Conservation (phyloP, 2,888 invertebrate genomes). For the Macrosiphum euphorbiae region DNA sequence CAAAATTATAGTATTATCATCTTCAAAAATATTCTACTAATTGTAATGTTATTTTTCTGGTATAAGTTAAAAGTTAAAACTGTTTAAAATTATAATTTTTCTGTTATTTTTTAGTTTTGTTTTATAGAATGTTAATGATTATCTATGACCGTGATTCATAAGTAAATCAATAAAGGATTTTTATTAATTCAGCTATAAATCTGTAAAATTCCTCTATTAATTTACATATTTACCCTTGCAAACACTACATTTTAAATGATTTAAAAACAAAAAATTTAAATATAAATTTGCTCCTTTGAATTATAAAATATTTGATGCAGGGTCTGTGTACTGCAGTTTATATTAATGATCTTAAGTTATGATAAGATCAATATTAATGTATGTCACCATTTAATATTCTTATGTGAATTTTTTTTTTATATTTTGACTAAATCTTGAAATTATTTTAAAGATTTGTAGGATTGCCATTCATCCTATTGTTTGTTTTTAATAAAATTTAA, state of each 20-base stretch:
- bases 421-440: constrained; percentile 11
- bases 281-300: constrained; percentile 33
- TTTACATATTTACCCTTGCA: background rate
- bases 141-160: constrained; percentile 8
- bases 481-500: background rate
- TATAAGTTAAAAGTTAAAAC: constrained; percentile 21
- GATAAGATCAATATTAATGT: constrained; percentile 15
- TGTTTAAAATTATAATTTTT: constrained; percentile 17
- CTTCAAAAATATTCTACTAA: background rate
- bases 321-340: constrained; percentile 49
- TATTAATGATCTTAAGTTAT: background rate
- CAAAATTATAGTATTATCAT: background rate
- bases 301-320: constrained; percentile 52
- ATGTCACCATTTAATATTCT: constrained; percentile 15
- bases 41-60: constrained; percentile 37
- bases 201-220: background rate
- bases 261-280: constrained; percentile 29
- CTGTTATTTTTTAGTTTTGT: constrained; percentile 35
- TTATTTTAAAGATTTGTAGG: background rate
- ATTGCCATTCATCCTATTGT: background rate
- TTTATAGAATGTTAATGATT: constrained; percentile 22
- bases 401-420: background rate
- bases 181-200: background rate
- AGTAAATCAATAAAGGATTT: constrained; percentile 11
- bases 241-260: background rate